Percentiles rank a stretch among this genome's conserved stretches.
These are phyloP conservation scores for Colinus virginianus DNA, from an alignment of 2,113 vertebrate species.

Conservation along the genomic window DNA sequence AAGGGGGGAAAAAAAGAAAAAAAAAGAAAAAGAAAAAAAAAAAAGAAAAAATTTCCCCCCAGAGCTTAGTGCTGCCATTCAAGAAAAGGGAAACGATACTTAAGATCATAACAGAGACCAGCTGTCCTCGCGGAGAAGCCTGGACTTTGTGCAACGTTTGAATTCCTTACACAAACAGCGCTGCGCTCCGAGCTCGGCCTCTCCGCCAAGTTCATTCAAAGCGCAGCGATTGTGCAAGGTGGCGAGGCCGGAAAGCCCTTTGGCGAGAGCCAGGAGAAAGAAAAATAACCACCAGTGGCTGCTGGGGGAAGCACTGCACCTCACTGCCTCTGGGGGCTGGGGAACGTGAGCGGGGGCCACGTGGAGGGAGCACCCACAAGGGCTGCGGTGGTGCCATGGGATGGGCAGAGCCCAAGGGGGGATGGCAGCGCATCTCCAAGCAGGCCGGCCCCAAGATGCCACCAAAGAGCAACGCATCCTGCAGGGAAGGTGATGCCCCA, in stretches of 20 bases:
- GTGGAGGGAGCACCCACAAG: fast-evolving
- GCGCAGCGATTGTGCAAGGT: not conserved
- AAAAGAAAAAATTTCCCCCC: conserved; percentile 51
- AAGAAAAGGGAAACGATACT: conserved; percentile 69
- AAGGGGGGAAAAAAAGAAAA: not conserved
- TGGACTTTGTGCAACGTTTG: conserved; percentile 64
- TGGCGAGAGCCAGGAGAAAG: not conserved
- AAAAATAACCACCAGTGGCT: not conserved
- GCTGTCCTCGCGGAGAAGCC: conserved; percentile 70
- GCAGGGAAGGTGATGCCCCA: not conserved
- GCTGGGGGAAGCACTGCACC: not conserved
- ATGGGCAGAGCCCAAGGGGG: fast-evolving
- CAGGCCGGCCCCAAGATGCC: not conserved
- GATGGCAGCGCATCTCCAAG: fast-evolving
- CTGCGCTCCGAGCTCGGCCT: not conserved
- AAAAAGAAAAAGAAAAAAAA: not conserved
- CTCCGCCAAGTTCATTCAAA: not conserved
- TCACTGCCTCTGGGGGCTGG: not conserved
- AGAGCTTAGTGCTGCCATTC: conserved; percentile 55
- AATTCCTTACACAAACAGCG: conserved; percentile 76
- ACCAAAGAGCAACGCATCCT: not conserved
- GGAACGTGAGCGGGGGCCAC: not conserved
- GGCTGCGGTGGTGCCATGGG: not conserved
- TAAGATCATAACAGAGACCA: conserved; percentile 72
- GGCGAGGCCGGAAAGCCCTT: not conserved